Base-by-base conservation (phyloP, 2,113 vertebrate species). In the Lanius ludovicianus region DNA sequence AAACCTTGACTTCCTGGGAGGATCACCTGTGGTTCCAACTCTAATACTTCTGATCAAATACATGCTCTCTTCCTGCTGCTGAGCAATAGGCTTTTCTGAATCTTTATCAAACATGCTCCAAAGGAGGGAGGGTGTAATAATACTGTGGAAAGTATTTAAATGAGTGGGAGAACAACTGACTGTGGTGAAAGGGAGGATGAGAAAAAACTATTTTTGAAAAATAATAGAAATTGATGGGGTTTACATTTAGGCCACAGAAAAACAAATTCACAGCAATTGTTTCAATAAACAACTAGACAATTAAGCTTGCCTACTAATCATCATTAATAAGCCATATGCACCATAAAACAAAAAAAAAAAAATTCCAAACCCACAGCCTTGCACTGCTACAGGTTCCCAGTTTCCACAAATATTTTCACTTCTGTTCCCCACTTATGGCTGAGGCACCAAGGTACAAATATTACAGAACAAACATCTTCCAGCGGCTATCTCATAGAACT, bases 41-140 rank as follows among this genome's bases (percentile, higher is more conserved):
- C 91, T 64, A 96, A 96, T 59, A 93, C 46, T 95, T 96, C 83
- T 94, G 86, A 97, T 95, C 90, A 96, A 95, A 92, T 60, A 93
- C 88, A 79, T 83, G 81, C 88, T 95, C 90, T 80, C 69, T 65
- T 95, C 84, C 93, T 77, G 65, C 78, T 86, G 90, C 82, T 88
- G 60, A 96, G 86, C 67, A 95, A 93, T 37, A 88, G 35, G 22
- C 53, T 93, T 90, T 92, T 88, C 55, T 76, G 67, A 70, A 79
- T 89, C 73, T 86, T 91, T 78, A 96, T 93, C 84, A 92, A 96
- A 96, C 92, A 65, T 21, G 33, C 44, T 96, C 59, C 50, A 30
- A 91, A 84, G 50, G 44, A 68, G 17, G 17, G 20, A 53, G 23
- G 10, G 15, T 4, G 0, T 67, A 88, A 94, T 76, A 86, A 53